phyloP scores from a whole-genome alignment of 2,113 vertebrate species.

The Promerops cafer region DNA sequence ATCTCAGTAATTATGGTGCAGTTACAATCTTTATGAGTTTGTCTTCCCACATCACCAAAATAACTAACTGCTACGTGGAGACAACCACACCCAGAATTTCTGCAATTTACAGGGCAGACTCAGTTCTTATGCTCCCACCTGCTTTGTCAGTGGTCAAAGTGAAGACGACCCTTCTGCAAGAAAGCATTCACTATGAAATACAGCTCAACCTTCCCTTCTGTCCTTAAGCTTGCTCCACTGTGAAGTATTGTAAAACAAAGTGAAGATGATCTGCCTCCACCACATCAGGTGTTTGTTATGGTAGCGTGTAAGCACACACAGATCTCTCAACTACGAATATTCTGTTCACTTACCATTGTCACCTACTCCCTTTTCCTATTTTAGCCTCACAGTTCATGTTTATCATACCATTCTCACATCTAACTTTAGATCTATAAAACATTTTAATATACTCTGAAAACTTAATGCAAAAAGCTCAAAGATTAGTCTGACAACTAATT shows the following conservation, averaged over 20 bases:
- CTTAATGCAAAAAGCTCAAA: background rate
- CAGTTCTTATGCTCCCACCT: background rate
- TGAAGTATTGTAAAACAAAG: conserved; percentile 28
- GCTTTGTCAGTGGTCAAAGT: background rate
- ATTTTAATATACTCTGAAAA: conserved; percentile 10
- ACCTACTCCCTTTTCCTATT: background rate
- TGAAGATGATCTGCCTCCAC: conserved; percentile 4
- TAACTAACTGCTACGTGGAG: background rate
- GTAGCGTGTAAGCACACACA: conserved; percentile 4
- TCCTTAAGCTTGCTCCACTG: conserved; percentile 7
- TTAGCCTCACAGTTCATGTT: conserved; percentile 19
- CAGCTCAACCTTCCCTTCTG: background rate
- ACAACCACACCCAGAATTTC: background rate
- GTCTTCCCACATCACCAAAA: background rate
- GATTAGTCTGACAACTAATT: conserved; percentile 47
- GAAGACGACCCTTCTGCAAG: background rate
- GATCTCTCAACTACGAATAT: background rate
- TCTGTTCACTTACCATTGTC: background rate
- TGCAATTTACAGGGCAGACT: background rate
- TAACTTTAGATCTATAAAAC: background rate
- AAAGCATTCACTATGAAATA: background rate
- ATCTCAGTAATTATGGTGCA: background rate
- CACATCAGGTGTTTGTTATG: background rate
- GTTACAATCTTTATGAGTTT: background rate
- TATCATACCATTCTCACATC: conserved; percentile 8